Evolutionary conservation across 1,140 invertebrate species (phyloP), one percentile per base, ranked within the genome.

Genomic region (Drosophila orena): DNA sequence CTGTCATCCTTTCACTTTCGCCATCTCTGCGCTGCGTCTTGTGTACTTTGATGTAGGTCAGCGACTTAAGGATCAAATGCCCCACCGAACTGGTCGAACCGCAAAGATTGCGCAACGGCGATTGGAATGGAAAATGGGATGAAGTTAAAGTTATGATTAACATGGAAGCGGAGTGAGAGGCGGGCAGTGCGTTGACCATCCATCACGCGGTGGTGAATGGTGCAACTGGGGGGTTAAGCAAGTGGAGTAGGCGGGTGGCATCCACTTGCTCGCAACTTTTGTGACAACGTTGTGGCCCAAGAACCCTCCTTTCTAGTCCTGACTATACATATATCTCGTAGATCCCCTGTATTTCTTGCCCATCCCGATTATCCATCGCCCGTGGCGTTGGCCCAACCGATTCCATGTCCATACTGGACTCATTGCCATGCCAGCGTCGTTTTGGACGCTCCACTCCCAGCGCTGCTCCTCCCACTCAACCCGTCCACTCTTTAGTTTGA

Each of bases 31-130:
- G 69, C 46, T 42, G 38, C 37, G 27, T 54, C 56, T 52, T 34
- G 34, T 22, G 64, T 68, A 42, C 43, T 64, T 47, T 55, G 69
- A 74, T 75, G 70, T 74, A 44, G 71, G 71, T 74, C 71, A 74
- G 70, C 70, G 70, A 74, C 71, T 75, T 49, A 74, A 74, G 71
- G 71, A 74, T 74, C 71, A 74, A 75, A 71, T 69, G 68, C 35
- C 17, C 40, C 15, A 42, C 60, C 40, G 27, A 57, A 49, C 68
- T 70, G 68, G 68, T 71, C 57, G 49, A 42, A 69, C 49, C 46
- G 46, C 37, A 15, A 34, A 15, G 53, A 46, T 74, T 74, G 71
- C 58, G 52, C 46, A 74, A 74, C 50, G 6, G 15, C 47, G 20
- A 69, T 69, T 70, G 66, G 50, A 55, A 34, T 69, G 37, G 12